Evolutionary conservation across 2,113 vertebrate species (phyloP), one percentile per base, ranked within the genome.

Genomic region (Paedocypris sp.): DNA sequence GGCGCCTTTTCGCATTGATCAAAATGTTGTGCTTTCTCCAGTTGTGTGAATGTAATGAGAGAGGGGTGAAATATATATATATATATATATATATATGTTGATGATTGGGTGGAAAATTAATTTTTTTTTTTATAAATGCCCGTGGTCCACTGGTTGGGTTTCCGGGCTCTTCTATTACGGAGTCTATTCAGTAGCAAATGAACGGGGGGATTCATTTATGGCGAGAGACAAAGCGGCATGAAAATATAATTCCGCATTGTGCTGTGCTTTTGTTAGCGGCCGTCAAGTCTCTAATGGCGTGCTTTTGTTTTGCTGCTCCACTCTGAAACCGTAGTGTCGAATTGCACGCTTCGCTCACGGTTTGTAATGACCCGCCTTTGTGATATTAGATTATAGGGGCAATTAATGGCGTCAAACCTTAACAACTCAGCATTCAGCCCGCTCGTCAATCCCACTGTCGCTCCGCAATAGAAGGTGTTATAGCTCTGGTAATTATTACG

Each of bases 301-400:
- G 75, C 83, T 84, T 86, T 87, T 86, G 85, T 87, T 87, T 87
- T 84, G 77, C 57, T 69, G 74, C 73, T 58, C 71, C 70, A 70
- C 81, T 77, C 79, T 74, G 73, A 74, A 76, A 76, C 70, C 81
- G 76, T 78, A 78, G 83, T 81, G 83, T 85, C 80, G 80, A 80
- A 83, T 85, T 80, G 82, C 82, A 78, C 69, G 77, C 79, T 76
- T 73, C 70, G 75, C 76, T 75, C 80, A 57, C 71, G 77, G 75
- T 77, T 73, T 80, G 77, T 87, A 87, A 87, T 87, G 82, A 84
- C 77, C 77, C 74, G 76, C 79, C 82, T 86, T 87, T 87, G 86
- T 87, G 84, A 85, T 83, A 86, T 87, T 86, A 86, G 86, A 87
- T 87, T 87, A 87, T 87, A 87, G 86, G 84, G 86, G 83, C 86